Percentiles rank a stretch among this genome's conserved stretches.
Evolutionary conservation across 2,113 vertebrate species (phyloP).

Genomic region (Cochlearius cochlearius): DNA sequence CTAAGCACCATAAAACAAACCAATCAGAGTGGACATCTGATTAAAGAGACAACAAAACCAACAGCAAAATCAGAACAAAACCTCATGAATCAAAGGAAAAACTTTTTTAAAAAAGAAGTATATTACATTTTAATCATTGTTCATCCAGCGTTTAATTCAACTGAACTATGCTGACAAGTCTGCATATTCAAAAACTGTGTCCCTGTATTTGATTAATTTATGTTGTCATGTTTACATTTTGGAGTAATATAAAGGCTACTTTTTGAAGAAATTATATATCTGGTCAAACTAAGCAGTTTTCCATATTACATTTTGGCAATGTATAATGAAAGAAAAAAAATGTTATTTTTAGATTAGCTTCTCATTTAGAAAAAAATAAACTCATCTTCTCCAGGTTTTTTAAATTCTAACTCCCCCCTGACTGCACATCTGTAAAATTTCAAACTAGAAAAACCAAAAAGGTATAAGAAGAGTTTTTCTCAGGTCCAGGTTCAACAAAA

Average conservation of each 20-base stretch:
- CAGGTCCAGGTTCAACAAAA: not conserved
- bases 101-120: fast-evolving
- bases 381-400: not conserved
- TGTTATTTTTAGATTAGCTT: not conserved
- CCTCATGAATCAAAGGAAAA: not conserved
- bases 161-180: not conserved
- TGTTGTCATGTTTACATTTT: not conserved
- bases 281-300: not conserved
- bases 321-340: not conserved
- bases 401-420: not conserved
- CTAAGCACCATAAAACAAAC: not conserved
- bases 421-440: not conserved
- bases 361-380: not conserved
- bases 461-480: not conserved
- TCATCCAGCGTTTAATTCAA: not conserved
- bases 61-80: not conserved
- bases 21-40: not conserved
- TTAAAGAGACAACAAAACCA: not conserved
- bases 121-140: not conserved
- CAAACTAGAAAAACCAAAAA: not conserved
- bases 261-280: not conserved
- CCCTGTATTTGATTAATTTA: not conserved
- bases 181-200: not conserved
- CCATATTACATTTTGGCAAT: not conserved
- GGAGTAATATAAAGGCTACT: fast-evolving